These are phyloP conservation scores for Asteroscopus sphinx DNA, from an alignment of 2,888 invertebrate genomes.

Conservation along the genomic window DNA sequence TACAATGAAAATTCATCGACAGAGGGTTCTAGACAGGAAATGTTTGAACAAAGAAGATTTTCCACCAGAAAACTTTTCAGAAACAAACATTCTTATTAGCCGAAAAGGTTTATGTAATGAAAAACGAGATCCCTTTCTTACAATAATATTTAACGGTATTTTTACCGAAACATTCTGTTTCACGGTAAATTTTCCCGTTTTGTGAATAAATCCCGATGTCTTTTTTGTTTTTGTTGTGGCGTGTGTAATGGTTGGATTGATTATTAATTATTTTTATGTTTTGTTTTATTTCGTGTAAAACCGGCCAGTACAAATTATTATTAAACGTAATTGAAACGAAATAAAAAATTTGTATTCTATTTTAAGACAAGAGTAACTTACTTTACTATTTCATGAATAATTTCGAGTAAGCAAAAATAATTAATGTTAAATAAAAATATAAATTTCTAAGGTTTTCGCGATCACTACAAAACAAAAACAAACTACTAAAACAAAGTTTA, in stretches of 20 bases:
- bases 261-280: conserved; percentile 14
- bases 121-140: conserved; percentile 66
- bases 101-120: conserved; percentile 63
- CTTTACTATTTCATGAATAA: too few species aligned
- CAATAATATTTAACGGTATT: conserved; percentile 47
- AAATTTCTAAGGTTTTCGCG: too few species aligned
- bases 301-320: not conserved
- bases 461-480: too few species aligned
- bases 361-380: too few species aligned
- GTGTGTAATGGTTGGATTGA: conserved; percentile 10
- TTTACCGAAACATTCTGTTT: conserved; percentile 56
- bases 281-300: not conserved
- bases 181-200: conserved; percentile 49
- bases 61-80: conserved; percentile 39
- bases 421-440: too few species aligned
- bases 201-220: conserved; percentile 16
- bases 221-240: conserved; percentile 19
- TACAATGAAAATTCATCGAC: conserved; percentile 34
- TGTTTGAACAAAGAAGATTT: conserved; percentile 53
- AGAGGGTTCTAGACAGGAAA: conserved; percentile 41
- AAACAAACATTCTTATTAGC: conserved; percentile 68
- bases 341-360: too few species aligned
- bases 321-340: too few species aligned
- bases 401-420: too few species aligned
- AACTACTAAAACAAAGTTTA: too few species aligned